phyloP scores from a whole-genome alignment of 2,888 invertebrate genomes.

The Lithophane leautieri region DNA sequence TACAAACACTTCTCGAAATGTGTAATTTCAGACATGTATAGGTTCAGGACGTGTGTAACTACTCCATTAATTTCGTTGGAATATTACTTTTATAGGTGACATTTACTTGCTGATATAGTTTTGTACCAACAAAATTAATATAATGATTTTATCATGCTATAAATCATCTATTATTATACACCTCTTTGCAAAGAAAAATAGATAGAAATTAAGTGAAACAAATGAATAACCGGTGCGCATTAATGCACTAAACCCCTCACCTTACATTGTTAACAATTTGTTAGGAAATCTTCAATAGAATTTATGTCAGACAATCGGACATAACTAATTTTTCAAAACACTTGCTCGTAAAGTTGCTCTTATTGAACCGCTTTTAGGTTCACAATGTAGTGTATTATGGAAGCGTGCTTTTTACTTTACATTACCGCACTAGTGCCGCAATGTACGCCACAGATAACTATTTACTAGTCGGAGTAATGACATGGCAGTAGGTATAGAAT shows the following conservation, averaged over 20 bases:
- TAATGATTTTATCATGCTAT: too few species aligned
- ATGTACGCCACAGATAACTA: too few species aligned
- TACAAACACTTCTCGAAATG: conserved; percentile 5
- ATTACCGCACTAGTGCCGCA: too few species aligned
- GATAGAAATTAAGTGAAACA: neutral
- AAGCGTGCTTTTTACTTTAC: too few species aligned
- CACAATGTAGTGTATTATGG: too few species aligned
- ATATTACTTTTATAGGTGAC: neutral
- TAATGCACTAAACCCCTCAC: neutral
- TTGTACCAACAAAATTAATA: neutral
- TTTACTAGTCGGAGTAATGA: too few species aligned
- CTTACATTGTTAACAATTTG: conserved; percentile 8
- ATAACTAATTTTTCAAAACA: neutral
- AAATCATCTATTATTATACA: too few species aligned
- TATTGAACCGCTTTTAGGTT: too few species aligned
- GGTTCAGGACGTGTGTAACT: too few species aligned
- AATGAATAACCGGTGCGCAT: neutral
- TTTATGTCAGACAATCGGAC: neutral
- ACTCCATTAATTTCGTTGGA: conserved; percentile 15
- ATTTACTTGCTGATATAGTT: neutral
- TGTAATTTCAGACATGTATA: conserved; percentile 11
- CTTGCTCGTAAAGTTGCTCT: too few species aligned
- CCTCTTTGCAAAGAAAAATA: neutral
- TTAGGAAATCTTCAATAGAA: neutral
- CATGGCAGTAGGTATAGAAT: too few species aligned